Evolutionary conservation across 1,140 invertebrate species (phyloP), one percentile per base, ranked within the genome.

Genomic region (Hydropsyche tenuis): DNA sequence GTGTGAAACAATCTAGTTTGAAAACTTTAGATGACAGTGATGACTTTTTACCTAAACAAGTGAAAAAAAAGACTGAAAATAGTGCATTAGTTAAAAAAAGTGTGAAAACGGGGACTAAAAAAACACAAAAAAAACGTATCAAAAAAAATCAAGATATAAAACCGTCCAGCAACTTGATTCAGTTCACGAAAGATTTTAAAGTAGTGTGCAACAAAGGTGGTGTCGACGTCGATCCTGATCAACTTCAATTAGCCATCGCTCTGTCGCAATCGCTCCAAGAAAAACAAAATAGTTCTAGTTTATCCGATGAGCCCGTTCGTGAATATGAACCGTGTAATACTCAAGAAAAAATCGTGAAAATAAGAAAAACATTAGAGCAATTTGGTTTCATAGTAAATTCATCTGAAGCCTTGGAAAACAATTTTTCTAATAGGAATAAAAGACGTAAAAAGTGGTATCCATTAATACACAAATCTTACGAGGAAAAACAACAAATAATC

Each of bases 171-270:
- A 81, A 84, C 70, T 69, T 85, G 73, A 18, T 81, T 11, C 48
- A 79, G 27, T 84, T 82, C 76, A 78, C 81, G 20, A 80, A 84
- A 73, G 78, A 83, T 25, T 85, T 86, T 80, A 78, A 82, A 72
- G 73, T 79, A 69, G 79, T 83, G 23, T 85, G 84, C 75, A 80
- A 80, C 56, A 73, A 81, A 65, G 78, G 79, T 70, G 82, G 83
- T 20, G 64, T 85, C 22, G 86, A 87, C 81, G 80, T 86, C 7
- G 84, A 88, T 80, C 78, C 84, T 3, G 87, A 88, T 74, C 84
- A 88, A 72, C 78, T 88, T 27, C 86, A 88, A 78, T 70, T 88
- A 73, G 87, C 87, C 30, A 81, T 88, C 73, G 86, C 87, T 70
- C 77, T 88, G 42, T 88, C 87, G 43, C 85, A 85, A 75, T 88